Base-by-base conservation (phyloP, 2,888 invertebrate genomes). In the Pogonocherus hispidulus region DNA sequence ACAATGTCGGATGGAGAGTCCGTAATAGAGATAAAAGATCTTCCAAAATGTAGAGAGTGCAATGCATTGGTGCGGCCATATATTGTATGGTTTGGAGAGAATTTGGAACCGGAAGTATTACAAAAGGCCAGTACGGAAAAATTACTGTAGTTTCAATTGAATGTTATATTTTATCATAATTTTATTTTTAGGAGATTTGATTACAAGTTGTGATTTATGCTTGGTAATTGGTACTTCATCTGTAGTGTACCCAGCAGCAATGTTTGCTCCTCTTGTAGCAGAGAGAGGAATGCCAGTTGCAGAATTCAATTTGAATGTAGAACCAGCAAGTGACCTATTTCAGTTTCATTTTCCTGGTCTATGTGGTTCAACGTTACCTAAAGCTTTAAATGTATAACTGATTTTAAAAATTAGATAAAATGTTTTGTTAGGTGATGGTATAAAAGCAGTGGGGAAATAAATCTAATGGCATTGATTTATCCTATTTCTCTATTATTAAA, bases 71-170 rank as follows among this genome's bases (percentile, higher is more conserved):
- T 94, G 9, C 86, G 96, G 62, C 95, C 96, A 0, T 90, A 94
- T 80, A 93, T 96, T 71, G 92, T 96, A 6, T 96, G 96, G 96
- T 96, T 96, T 86, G 95, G 95, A 2, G 96, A 96, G 87, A 88
- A 86, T 74, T 87, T 96, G 62, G 89, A 94, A 71, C 78, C 86
- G 1, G 82, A 86, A 59, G 88, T 94, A 16, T 81, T 95, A 44
- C 80, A 87, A 1, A 87, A 87, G 84, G 90, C 93, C 71, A 87
- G 93, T 92, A 86, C 81, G 84, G 22, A 11, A 32, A 19, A 37
- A n/a, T n/a, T 20, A 66, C 32, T 52, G n/a, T 35, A 14, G 4
- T 51, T 2, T 23, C 22, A 51, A n/a, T 14, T n/a, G n/a, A 23
- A n/a, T 32, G 8, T 35, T 46, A 55, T 11, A 32, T 32, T 11